Percentiles rank a stretch among this genome's conserved stretches.
phyloP scores from a whole-genome alignment of 2,888 invertebrate species.

The Parascotia fuliginaria region DNA sequence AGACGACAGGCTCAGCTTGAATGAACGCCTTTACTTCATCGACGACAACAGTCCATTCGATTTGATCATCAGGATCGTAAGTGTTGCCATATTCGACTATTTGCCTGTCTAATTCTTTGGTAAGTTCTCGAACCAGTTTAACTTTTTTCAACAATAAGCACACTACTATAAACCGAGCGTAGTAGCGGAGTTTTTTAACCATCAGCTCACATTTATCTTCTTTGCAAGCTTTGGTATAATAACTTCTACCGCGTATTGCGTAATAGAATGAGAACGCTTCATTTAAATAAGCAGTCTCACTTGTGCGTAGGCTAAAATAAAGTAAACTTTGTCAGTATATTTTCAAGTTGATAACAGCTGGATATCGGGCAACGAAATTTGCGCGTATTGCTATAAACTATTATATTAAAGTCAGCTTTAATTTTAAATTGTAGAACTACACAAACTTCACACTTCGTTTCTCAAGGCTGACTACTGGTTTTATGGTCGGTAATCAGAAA shows the following conservation, averaged over 20 bases:
- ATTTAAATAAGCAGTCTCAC: slow-evolving; percentile 97
- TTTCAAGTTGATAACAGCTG: no score
- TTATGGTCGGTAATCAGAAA: no score
- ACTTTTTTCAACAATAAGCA: slow-evolving; percentile 97
- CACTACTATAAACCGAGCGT: slow-evolving; percentile 98
- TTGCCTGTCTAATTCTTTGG: slow-evolving; percentile 96
- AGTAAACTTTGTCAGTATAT: background rate
- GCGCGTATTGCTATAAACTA: no score
- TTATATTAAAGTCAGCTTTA: no score
- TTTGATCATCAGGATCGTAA: slow-evolving; percentile 98
- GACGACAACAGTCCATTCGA: slow-evolving; percentile 97
- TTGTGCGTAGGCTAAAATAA: slow-evolving; percentile 93
- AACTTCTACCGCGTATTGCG: slow-evolving; percentile 96
- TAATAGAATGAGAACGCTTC: slow-evolving; percentile 99
- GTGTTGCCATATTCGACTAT: slow-evolving; percentile 97
- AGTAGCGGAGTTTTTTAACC: slow-evolving; percentile 98
- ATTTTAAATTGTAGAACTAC: no score
- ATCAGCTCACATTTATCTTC: slow-evolving; percentile 98
- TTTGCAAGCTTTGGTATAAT: slow-evolving; percentile 96
- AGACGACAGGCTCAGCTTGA: slow-evolving; percentile 95
- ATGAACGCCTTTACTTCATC: slow-evolving; percentile 98
- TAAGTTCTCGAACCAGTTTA: slow-evolving; percentile 96
- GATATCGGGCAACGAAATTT: no score
- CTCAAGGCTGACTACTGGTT: no score
- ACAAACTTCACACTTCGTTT: no score